Conservation (phyloP, 1,140 invertebrate genomes). For the Phthorimaea operculella region DNA sequence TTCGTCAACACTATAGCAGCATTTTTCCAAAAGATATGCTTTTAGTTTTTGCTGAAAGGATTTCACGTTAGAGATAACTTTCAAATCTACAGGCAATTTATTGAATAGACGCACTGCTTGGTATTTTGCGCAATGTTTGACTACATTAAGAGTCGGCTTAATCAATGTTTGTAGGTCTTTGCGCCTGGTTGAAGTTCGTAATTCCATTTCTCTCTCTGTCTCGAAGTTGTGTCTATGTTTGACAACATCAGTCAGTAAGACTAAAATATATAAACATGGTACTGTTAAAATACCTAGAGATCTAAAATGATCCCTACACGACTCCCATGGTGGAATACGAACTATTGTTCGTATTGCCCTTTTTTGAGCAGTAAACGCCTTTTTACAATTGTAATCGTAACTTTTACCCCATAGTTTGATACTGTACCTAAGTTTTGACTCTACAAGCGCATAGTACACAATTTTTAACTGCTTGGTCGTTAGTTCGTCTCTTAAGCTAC, state of each 20-base stretch:
- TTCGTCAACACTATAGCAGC: not conserved
- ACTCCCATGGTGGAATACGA: conserved; percentile 2
- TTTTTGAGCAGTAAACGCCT: conserved; percentile 2
- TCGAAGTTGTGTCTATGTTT: not conserved
- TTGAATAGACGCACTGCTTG: not conserved
- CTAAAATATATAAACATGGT: conserved; percentile 3
- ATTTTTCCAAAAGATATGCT: not conserved
- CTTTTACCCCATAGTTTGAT: conserved; percentile 7
- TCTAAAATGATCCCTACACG: conserved; percentile 5
- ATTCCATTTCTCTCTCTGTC: not conserved
- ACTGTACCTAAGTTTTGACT: conserved; percentile 3
- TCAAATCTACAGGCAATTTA: too few species aligned
- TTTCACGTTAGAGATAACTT: too few species aligned
- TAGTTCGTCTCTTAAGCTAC: too few species aligned
- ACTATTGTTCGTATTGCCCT: conserved; percentile 5
- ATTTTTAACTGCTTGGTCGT: too few species aligned
- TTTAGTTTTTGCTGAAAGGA: too few species aligned
- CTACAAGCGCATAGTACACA: too few species aligned
- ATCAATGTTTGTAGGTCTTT: not conserved
- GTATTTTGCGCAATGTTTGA: not conserved
- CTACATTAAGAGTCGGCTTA: not conserved
- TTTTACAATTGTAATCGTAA: conserved; percentile 4
- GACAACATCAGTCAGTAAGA: not conserved
- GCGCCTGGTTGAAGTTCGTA: not conserved
- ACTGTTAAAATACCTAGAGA: conserved; percentile 1